Base-by-base conservation (phyloP, 2,888 invertebrate genomes). In the Sympetrum striolatum region DNA sequence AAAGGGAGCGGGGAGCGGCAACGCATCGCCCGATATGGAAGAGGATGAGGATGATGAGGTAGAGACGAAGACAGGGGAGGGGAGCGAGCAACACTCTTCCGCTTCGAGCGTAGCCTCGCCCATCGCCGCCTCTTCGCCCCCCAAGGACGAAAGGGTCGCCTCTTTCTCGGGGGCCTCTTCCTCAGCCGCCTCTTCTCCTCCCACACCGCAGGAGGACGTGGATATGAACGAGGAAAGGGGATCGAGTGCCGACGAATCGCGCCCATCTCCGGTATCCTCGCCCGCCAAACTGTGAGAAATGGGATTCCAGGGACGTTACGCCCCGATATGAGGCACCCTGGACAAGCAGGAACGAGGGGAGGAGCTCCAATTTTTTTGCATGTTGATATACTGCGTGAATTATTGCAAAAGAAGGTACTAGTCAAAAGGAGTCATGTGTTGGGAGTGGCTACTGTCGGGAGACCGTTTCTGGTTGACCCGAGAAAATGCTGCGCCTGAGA, bases 21-120 rank as follows among this genome's bases (percentile, higher is more conserved):
- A 39, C 44, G 58, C 22, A 25, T 60, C 86, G 10, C 86, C 53
- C 15, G 44, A 48, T n/a, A 14, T n/a, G 2, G 39, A 44, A 4
- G 44, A 81, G 8, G 90, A 73, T 3, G 73, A 90, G 35, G 58
- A 73, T 10, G 48, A 31, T 2, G 86, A 73, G 25, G 25, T 25
- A n/a, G 25, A 64, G 64, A n/a, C 53, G 5, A 31, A 44, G 25
- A 31, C 25, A 25, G 73, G 31, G 2, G 73, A 73, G 73, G 73
- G 73, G 25, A 73, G 73, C 31, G 73, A 73, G 73, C 73, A 73
- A 5, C 73, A 73, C 73, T 73, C 73, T 31, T 73, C 73, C 81
- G 81, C 81, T n/a, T 81, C 81, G 10, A 81, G 81, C 81, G 44
- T 48, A n/a, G 81, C 81, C 44, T 81, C 81, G 81, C 48, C 81